Evolutionary conservation across 64 coral and sea anemone genomes (phyloP), one percentile per base, ranked within the genome.

Genomic region (Trachythela sp.): DNA sequence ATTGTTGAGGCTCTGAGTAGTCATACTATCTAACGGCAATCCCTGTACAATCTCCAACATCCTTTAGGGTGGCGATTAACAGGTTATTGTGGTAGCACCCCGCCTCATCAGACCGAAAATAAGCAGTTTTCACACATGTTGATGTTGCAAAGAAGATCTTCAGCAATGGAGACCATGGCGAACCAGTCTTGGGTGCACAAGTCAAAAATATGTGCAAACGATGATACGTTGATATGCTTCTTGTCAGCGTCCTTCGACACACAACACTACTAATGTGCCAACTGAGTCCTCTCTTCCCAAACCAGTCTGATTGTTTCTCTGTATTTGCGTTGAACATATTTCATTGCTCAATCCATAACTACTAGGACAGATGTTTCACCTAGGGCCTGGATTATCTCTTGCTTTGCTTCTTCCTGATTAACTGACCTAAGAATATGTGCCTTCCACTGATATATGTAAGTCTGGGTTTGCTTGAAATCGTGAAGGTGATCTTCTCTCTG

Each of bases 291-390:
- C 59, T 40, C 40, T 88, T 88, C 0, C 59, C 87, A 27, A 42
- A 88, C 59, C 59, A 88, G 35, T 88, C 59, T 26, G 35, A 42
- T 48, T 88, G 87, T 48, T 88, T 88, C 26, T 8, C 87, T 32
- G 60, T 88, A 76, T 18, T 20, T 71, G 36, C 13, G 50, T 83
- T 84, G 48, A 34, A 10, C 39, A 84, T 77, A 89, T 20, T 89
- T 89, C 48, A 89, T 89, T 9, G 88, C 88, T 70, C 88, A 89
- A 51, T 83, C 76, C 88, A 89, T 88, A n/a, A 88, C 67, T 29
- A 89, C 14, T 37, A 89, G 26, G 8, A 20, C 6, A n/a, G 56
- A 64, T n/a, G 20, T 64, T 20, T 20, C 8, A 18, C 72, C 87
- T 2, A 88, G 38, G 18, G 0, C 45, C 3, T 71, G 59, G 17